Evolutionary conservation across 1,140 invertebrate species (phyloP), one percentile per base, ranked within the genome.

Genomic region (Temnothorax nylanderi): DNA sequence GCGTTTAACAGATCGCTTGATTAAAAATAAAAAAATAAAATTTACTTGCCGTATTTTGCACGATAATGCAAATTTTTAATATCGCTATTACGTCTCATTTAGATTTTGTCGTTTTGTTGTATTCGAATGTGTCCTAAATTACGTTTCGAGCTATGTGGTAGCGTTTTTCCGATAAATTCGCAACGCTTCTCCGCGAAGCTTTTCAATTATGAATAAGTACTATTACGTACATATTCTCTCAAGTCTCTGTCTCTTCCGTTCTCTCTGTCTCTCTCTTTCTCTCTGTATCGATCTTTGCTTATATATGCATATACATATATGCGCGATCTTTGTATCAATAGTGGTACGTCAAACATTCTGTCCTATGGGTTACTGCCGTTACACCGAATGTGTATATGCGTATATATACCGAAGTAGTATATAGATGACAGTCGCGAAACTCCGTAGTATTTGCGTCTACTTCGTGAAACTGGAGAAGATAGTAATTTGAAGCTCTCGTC

Each of bases 391-490:
- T 67, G 60, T 26, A 51, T 44, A 7, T 18, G 41, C 18, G 18
- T 54, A 54, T 49, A 60, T 74, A 47, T 37, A 82, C 6, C 32
- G 44, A 26, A 81, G 69, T 10, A 37, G 54, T 58, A 58, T 62
- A 74, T 84, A n/a, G n/a, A 44, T 62, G 26, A 34, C 71, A 84
- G 80, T 84, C 54, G 54, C 69, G 69, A 74, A 84, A 84, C 80
- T 84, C 69, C n/a, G 54, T 60, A 75, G 54, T 84, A 84, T 84
- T 84, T 84, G 80, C 80, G 69, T 75, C 69, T 84, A 84, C 69
- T 74, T 84, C 69, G 80, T 75, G 80, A 84, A 84, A 84, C 80
- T 84, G 56, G 80, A 84, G 80, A 84, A 84, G 80, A 84, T 74
- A 84, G 80, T 75, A 84, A 84, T 84, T 84, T 62, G 67, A 84